Percentiles rank a stretch among this genome's conserved stretches.
Conservation (phyloP, 2,797 vertebrate genomes). For the Microctenopoma stevenorrisi region DNA sequence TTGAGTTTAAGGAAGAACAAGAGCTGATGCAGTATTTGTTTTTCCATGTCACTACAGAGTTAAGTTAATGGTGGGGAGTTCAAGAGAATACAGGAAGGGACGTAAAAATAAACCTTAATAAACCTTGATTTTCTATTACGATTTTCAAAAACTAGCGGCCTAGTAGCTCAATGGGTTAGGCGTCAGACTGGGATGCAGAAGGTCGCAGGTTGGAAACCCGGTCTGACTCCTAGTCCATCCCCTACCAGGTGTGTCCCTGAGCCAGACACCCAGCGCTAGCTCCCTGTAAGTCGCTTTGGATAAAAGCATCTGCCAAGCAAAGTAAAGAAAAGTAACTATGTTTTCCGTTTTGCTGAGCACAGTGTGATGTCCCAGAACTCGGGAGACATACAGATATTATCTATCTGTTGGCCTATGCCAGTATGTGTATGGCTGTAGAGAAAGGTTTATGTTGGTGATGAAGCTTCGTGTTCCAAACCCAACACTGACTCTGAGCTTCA, state of each 20-base stretch:
- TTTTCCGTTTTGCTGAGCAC: slow-evolving; percentile 9
- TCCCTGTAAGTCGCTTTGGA: too few relatives aligned
- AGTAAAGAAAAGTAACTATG: too few relatives aligned
- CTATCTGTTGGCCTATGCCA: slow-evolving; percentile 28
- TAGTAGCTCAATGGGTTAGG: too few relatives aligned
- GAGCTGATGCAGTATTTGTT: slow-evolving; percentile 19
- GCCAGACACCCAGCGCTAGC: too few relatives aligned
- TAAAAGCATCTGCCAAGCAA: too few relatives aligned
- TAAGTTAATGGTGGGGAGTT: slow-evolving; percentile 1
- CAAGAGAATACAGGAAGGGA: slow-evolving; percentile 25
- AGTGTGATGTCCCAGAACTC: slow-evolving; percentile 20
- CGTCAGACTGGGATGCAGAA: too few relatives aligned
- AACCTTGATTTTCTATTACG: too few relatives aligned
- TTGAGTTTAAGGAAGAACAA: slow-evolving; percentile 37
- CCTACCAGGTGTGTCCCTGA: too few relatives aligned
- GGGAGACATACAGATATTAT: slow-evolving; percentile 13
- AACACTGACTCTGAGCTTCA: background rate
- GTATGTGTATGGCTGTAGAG: background rate
- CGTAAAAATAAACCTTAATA: background rate
- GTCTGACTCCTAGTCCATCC: too few relatives aligned
- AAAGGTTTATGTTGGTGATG: slow-evolving; percentile 32
- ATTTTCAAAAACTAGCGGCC: too few relatives aligned
- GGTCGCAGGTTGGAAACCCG: too few relatives aligned
- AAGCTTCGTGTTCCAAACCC: slow-evolving; percentile 11
- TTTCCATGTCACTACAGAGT: slow-evolving; percentile 9